Conservation (phyloP, 2,113 vertebrate genomes). For the Petrocephalus microphthalmus region DNA sequence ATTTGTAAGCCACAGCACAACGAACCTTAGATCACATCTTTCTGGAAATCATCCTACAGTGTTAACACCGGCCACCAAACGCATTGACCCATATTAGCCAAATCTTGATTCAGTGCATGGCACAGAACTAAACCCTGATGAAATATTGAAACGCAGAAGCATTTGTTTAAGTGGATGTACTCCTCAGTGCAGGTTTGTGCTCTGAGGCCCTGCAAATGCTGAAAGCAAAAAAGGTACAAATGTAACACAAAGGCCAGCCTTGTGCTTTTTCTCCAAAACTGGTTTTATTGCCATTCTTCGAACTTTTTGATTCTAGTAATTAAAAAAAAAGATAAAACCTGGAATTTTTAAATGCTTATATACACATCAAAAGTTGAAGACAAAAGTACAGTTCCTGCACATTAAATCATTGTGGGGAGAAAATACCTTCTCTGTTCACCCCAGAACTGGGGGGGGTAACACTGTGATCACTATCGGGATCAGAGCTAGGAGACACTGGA, state of each 20-base stretch:
- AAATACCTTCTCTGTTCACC: slow-evolving; percentile 28
- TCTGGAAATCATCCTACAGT: neutral
- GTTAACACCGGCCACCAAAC: neutral
- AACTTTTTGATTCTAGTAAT: slow-evolving; percentile 40
- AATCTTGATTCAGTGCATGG: neutral
- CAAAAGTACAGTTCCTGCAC: slow-evolving; percentile 38
- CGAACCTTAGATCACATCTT: neutral
- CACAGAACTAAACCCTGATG: neutral
- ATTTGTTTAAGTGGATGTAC: neutral
- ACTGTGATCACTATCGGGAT: neutral
- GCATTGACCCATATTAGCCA: neutral
- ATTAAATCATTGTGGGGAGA: slow-evolving; percentile 32
- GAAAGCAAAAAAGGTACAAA: neutral
- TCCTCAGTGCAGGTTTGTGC: neutral
- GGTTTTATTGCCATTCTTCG: slow-evolving; percentile 52
- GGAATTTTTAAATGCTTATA: slow-evolving; percentile 42
- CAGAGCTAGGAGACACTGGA: neutral
- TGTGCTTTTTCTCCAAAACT: slow-evolving; percentile 46
- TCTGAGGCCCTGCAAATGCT: neutral
- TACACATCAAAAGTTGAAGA: slow-evolving; percentile 44
- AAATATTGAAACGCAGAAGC: neutral
- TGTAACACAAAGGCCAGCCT: neutral
- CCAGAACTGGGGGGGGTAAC: slow-evolving; percentile 11
- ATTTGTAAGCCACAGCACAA: neutral
- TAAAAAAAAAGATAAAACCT: slow-evolving; percentile 60